Base-by-base conservation (phyloP, 2,888 invertebrate genomes). In the Teinopalpus imperialis region DNA sequence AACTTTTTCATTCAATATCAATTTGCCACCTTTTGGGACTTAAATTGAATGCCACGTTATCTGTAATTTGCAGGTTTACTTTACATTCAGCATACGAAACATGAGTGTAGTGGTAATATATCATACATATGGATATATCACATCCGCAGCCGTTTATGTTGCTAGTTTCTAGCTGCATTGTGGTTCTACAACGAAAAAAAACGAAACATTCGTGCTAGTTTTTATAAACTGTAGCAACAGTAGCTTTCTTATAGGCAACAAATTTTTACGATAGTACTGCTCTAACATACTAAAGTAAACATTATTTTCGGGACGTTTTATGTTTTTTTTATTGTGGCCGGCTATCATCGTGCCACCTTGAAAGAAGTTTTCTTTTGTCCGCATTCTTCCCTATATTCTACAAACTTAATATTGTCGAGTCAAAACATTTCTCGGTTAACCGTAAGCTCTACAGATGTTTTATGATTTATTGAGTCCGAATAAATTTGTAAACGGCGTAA, bases 271-370 rank as follows among this genome's bases (percentile, higher is more conserved):
- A 57, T 57, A 60, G n/a, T n/a, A n/a, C n/a, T n/a, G n/a, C 45
- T 39, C 45, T 18, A 24, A 32, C 30, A 31, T 62, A 66, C 63
- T 60, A 43, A 49, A 66, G n/a, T n/a, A n/a, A 65, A 74, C 71
- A 75, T 74, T 70, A 61, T 67, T 72, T 69, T 71, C 59, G 57
- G 74, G 72, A 66, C 64, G 71, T 68, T 78, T 79, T 78, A 75
- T 68, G 70, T n/a, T 66, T 72, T 74, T 45, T 81, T 81, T 81
- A 82, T 77, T 70, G 57, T 68, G 52, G 51, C 32, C 43, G 44
- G 41, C 66, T 73, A 80, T 80, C 54, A 77, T 63, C 57, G 66
- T 48, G 66, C 77, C 80, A 76, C 57, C 60, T 54, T 57, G 47
- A 27, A 47, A n/a, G n/a, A n/a, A 51, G 51, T 48, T 36, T 43